Evolutionary conservation across 2,888 invertebrate genomes (phyloP).

Genomic region (Platycheirus albimanus): DNA sequence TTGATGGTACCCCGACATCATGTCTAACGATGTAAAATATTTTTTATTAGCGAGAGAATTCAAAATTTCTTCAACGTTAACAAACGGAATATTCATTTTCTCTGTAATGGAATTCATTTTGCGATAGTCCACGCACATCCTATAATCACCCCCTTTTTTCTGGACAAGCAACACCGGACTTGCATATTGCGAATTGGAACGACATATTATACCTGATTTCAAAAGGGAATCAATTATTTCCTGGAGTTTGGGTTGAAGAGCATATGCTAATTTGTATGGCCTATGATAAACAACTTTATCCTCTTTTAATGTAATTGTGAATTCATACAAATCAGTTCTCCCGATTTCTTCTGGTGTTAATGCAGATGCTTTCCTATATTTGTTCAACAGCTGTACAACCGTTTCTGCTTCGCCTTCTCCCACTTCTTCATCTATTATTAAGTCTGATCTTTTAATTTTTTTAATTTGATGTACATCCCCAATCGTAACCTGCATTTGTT

Average conservation of each 20-base stretch:
- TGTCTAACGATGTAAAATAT: conserved; percentile 1
- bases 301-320: background rate
- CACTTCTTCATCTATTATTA: background rate
- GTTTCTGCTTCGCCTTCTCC: too few species aligned
- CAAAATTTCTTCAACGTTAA: conserved; percentile 1
- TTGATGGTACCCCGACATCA: conserved; percentile 4
- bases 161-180: background rate
- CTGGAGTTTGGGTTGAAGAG: background rate
- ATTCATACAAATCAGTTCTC: background rate
- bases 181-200: conserved; percentile 8
- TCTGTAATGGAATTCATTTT: conserved; percentile 6
- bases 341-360: background rate
- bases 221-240: conserved; percentile 2
- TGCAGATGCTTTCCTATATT: background rate
- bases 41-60: background rate
- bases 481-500: background rate
- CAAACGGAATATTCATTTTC: conserved; percentile 7
- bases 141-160: background rate
- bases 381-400: background rate
- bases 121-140: conserved; percentile 13
- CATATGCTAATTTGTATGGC: background rate
- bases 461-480: background rate
- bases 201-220: background rate
- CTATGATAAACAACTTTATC: background rate
- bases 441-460: background rate